Evolutionary conservation across 1,140 invertebrate species (phyloP), one percentile per base, ranked within the genome.

Genomic region (Drosophila ercepeae): DNA sequence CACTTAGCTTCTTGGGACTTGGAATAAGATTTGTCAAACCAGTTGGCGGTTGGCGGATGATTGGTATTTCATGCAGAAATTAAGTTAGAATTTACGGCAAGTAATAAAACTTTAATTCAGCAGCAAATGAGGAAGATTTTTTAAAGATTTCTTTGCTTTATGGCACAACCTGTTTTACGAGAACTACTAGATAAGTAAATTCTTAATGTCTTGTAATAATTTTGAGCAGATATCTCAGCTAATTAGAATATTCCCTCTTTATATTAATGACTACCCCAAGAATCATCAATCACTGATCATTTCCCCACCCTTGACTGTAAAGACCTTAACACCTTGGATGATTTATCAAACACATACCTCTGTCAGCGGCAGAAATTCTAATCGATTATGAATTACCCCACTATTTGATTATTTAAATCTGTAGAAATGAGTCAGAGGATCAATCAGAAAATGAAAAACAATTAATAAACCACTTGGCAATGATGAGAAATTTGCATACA

Each of bases 401-500:
- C 7, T 25, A 23, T 9, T 11, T 13, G 8, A 1, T 16, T 39
- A 49, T 49, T 16, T 52, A 29, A 13, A 34, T 4, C 39, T 44
- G 27, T 13, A 13, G 1, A 16, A 18, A 16, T 68, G 64, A 68
- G 45, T 67, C 60, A 67, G 36, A n/a, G n/a, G n/a, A n/a, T n/a
- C n/a, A n/a, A n/a, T n/a, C n/a, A n/a, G n/a, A n/a, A n/a, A n/a
- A n/a, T n/a, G n/a, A 44, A 39, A 13, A 42, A 16, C 57, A 67
- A 67, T 67, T 67, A 65, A 64, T 65, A 64, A 64, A 52, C 63
- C 64, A 65, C 60, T 34, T 52, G 13, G 27, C 48, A 27, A 34
- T 42, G 34, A 19, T 29, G 8, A 49, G 3, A 8, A n/a, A 45
- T 67, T 68, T 67, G 64, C 60, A 67, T 83, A 78, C 74, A 75